phyloP scores from a whole-genome alignment of 2,113 vertebrate species.

The Prietella phreatophila region DNA sequence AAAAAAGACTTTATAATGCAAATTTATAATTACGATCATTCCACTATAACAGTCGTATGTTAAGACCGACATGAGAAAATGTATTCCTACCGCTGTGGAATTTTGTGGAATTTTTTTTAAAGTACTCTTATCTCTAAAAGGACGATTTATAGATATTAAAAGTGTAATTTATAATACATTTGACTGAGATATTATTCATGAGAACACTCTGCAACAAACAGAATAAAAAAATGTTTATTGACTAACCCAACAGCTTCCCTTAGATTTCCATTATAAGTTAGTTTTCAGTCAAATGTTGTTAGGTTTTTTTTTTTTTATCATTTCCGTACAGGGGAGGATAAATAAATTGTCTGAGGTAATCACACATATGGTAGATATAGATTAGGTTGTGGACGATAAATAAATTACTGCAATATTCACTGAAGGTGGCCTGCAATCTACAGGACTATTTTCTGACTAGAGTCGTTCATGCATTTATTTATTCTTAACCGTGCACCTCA shows the following conservation, averaged over 20 bases:
- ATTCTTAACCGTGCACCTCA: too few species aligned
- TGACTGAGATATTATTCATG: too few species aligned
- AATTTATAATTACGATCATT: background rate
- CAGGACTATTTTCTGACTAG: too few species aligned
- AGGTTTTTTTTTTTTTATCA: background rate
- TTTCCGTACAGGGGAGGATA: background rate
- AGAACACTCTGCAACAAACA: too few species aligned
- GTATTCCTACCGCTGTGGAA: too few species aligned
- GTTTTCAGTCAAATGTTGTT: background rate
- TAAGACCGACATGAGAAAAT: background rate
- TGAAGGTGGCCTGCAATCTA: too few species aligned
- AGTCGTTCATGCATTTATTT: too few species aligned
- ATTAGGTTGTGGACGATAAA: background rate
- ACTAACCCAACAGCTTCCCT: background rate
- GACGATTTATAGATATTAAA: background rate
- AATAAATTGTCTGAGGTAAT: background rate
- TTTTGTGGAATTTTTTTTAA: background rate
- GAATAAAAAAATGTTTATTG: background rate
- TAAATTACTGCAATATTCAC: too few species aligned
- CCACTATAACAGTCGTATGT: background rate
- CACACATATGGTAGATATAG: background rate
- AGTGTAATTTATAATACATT: background rate
- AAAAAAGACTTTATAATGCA: background rate
- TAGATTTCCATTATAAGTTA: background rate
- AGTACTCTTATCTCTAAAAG: background rate